Percentiles rank a stretch among this genome's conserved stretches.
phyloP scores from a whole-genome alignment of 2,113 vertebrate genomes.

The Trochalopteron elliotii region DNA sequence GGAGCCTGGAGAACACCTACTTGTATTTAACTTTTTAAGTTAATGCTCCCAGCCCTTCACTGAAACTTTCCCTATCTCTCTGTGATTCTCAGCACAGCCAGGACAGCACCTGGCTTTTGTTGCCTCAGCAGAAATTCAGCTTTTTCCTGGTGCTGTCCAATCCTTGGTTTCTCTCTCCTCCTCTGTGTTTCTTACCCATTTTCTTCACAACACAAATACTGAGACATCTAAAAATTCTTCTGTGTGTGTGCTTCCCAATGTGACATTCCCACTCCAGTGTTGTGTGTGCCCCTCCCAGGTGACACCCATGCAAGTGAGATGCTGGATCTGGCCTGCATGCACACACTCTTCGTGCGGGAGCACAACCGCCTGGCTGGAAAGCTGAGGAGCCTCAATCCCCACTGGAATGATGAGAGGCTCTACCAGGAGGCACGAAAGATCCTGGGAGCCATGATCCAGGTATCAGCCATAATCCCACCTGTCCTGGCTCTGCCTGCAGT shows the following conservation, averaged over 20 bases:
- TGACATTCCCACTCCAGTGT: background rate
- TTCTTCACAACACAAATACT: background rate
- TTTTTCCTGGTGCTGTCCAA: background rate
- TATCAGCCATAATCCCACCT: background rate
- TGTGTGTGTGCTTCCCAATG: accelerated
- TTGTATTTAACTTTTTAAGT: background rate
- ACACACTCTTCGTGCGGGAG: conserved; percentile 86
- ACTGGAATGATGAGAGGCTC: conserved; percentile 79
- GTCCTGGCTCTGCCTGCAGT: background rate
- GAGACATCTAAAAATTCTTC: background rate
- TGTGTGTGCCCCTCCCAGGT: conserved; percentile 61
- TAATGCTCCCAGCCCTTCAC: background rate
- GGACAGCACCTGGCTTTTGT: background rate
- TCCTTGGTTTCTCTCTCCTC: background rate
- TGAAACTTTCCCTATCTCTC: background rate
- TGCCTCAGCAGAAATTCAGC: background rate
- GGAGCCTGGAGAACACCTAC: background rate
- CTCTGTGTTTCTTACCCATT: background rate
- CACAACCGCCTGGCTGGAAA: conserved; percentile 83
- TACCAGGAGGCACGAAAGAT: conserved; percentile 89
- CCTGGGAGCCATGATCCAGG: conserved; percentile 86
- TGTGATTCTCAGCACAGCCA: background rate
- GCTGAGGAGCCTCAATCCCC: conserved; percentile 79
- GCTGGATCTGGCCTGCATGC: conserved; percentile 81
- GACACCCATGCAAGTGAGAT: conserved; percentile 85